phyloP scores from a whole-genome alignment of 2,113 vertebrate genomes.

The Ameiurus melas region DNA sequence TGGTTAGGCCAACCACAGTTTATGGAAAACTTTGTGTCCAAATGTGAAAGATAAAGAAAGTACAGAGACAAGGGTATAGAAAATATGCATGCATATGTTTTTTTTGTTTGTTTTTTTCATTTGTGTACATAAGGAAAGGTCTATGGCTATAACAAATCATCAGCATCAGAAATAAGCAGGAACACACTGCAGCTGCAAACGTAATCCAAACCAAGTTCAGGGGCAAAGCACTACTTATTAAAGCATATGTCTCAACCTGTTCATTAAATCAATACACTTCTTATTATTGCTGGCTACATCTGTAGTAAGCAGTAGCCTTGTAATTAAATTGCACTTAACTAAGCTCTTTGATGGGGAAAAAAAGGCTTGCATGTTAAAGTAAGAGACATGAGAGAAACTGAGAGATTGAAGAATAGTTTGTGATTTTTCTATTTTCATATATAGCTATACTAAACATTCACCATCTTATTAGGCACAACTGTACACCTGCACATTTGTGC shows the following conservation, averaged over 20 bases:
- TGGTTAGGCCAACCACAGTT: conserved; percentile 38
- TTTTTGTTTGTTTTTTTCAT: not conserved
- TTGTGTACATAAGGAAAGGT: not conserved
- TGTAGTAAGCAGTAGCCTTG: conserved; percentile 25
- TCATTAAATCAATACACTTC: conserved; percentile 62
- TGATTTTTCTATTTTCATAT: conserved; percentile 18
- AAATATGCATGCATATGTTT: not conserved
- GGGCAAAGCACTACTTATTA: conserved; percentile 38
- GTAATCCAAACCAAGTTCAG: conserved; percentile 39
- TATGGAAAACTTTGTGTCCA: conserved; percentile 36
- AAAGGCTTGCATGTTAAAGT: conserved; percentile 8
- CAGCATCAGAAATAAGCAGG: conserved; percentile 19
- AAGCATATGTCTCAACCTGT: conserved; percentile 55
- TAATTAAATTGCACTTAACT: conserved; percentile 50
- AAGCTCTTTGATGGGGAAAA: conserved; percentile 30
- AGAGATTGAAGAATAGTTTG: not conserved
- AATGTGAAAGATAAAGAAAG: conserved; percentile 25
- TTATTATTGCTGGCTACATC: conserved; percentile 52
- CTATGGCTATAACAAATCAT: not conserved
- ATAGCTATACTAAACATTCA: not conserved
- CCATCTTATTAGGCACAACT: not conserved
- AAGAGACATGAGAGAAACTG: not conserved
- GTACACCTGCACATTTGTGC: no score
- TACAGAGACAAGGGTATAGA: not conserved
- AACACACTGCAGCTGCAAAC: conserved; percentile 23